phyloP scores from a whole-genome alignment of 30 jellyfish, hydroid and myxozoan species.

The Aurelia coerulea region DNA sequence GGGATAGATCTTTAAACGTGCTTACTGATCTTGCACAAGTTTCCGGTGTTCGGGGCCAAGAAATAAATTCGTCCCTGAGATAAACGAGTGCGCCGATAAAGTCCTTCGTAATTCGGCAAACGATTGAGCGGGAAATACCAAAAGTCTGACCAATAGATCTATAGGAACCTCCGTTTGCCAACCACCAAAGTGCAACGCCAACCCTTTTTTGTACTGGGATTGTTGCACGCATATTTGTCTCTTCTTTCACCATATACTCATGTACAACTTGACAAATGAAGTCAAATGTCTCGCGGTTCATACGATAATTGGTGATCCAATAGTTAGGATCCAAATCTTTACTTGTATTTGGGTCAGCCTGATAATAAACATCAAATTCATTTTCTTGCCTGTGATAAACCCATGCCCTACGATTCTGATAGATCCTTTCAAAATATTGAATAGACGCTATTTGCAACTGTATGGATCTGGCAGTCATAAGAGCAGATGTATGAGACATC shows the following conservation, averaged over 20 bases:
- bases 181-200: conserved; percentile 29
- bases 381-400: conserved; percentile 22
- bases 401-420: conserved; percentile 28
- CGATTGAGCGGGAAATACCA: conserved; percentile 29
- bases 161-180: conserved; percentile 36
- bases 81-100: conserved; percentile 22
- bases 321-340: conserved; percentile 39
- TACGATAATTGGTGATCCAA: conserved; percentile 34
- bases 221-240: conserved; percentile 2
- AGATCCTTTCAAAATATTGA: background rate
- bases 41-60: conserved; percentile 30
- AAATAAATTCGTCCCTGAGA: conserved; percentile 12
- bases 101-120: conserved; percentile 33
- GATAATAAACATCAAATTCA: conserved; percentile 23
- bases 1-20: conserved; percentile 6
- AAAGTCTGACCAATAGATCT: conserved; percentile 15
- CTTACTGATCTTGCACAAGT: too few species aligned
- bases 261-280: conserved; percentile 5
- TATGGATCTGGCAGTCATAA: background rate
- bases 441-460: conserved; percentile 23
- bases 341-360: conserved; percentile 34
- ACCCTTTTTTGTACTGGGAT: background rate
- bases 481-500: background rate
- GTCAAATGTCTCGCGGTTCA: conserved; percentile 46
- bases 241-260: conserved; percentile 12